Evolutionary conservation across 2,797 vertebrate genomes (phyloP).

Genomic region (Lycodopsis pacificus): DNA sequence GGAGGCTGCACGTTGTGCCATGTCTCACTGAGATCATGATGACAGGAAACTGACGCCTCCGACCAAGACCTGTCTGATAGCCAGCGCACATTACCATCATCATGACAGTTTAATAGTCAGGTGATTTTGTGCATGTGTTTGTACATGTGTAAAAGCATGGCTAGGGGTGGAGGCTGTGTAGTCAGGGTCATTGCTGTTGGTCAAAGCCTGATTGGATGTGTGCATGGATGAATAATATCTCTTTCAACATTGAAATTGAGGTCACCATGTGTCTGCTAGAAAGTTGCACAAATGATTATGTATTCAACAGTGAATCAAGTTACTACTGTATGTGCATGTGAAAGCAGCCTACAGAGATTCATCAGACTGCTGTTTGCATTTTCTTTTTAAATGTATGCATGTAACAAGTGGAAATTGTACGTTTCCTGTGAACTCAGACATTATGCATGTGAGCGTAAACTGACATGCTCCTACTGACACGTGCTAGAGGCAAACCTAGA

Average conservation of each 20-base stretch:
- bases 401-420: no score
- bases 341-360: not conserved
- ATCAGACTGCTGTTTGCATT: not conserved
- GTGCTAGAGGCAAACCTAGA: no score
- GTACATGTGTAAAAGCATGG: not conserved
- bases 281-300: not conserved
- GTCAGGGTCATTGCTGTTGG: not conserved
- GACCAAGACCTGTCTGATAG: constrained; percentile 53
- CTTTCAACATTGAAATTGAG: not conserved
- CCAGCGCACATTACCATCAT: constrained; percentile 39
- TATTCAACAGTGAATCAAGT: not conserved
- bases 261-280: not conserved
- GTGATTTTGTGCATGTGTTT: constrained; percentile 9
- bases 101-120: constrained; percentile 14
- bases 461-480: no score
- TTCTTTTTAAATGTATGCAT: no score
- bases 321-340: not conserved
- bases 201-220: not conserved
- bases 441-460: no score
- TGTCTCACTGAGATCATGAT: constrained; percentile 48
- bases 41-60: constrained; percentile 40
- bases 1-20: constrained; percentile 30
- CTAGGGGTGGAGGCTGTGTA: not conserved
- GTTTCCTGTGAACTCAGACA: no score
- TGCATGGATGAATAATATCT: not conserved